Conservation (phyloP, 2,888 invertebrate genomes). For the Sphecodes monilicornis region DNA sequence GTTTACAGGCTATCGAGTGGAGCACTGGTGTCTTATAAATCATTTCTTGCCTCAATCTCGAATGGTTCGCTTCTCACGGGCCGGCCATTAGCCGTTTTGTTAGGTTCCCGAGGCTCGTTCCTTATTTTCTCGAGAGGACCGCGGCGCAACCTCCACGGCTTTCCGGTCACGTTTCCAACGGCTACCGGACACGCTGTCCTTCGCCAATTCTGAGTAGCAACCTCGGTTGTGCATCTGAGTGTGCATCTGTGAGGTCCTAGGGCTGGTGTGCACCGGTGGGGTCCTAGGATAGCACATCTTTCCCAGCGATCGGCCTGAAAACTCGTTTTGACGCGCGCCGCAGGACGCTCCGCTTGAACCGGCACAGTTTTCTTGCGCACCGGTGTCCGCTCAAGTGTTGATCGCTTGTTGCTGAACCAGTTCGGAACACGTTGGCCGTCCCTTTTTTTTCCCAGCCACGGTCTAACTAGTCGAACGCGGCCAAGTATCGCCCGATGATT, state of each 20-base stretch:
- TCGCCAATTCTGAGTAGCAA: slow-evolving; percentile 34
- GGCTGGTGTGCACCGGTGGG: neutral
- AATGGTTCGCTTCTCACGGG: slow-evolving; percentile 65
- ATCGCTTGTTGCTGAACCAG: slow-evolving; percentile 41
- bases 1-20: slow-evolving; percentile 44
- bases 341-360: slow-evolving; percentile 30
- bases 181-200: slow-evolving; percentile 17
- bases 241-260: slow-evolving; percentile 30
- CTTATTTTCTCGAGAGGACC: slow-evolving; percentile 34
- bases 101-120: slow-evolving; percentile 26
- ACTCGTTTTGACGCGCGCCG: slow-evolving; percentile 54
- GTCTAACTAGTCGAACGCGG: slow-evolving; percentile 32
- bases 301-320: slow-evolving; percentile 47
- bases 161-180: slow-evolving; percentile 65
- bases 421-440: slow-evolving; percentile 25
- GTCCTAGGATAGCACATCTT: slow-evolving; percentile 40
- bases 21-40: slow-evolving; percentile 61
- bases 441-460: neutral
- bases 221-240: slow-evolving; percentile 12
- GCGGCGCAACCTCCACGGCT: slow-evolving; percentile 40
- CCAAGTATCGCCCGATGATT: slow-evolving; percentile 36
- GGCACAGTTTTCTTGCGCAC: slow-evolving; percentile 50
- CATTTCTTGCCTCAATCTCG: slow-evolving; percentile 66
- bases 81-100: slow-evolving; percentile 62
- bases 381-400: slow-evolving; percentile 40